Base-by-base conservation (phyloP, 92 coral and sea anemone genomes). In the Epizoanthus ramosus region DNA sequence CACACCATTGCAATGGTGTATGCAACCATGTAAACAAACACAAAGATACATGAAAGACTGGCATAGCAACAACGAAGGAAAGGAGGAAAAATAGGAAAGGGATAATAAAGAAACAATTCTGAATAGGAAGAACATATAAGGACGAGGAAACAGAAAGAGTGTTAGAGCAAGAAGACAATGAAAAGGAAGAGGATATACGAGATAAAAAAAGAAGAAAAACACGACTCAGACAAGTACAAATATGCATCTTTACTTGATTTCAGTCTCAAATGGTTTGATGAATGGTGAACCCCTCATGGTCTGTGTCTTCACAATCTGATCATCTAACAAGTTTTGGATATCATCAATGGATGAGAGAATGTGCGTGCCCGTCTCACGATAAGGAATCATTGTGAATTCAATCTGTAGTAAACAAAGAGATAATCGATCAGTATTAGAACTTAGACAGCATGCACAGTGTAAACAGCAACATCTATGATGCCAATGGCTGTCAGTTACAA, bases 241-340 rank as follows among this genome's bases (percentile, higher is more conserved):
- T 41, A 4, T 5, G 47, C 22, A 22, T 57, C 54, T 86, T 70
- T 83, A 97, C 99, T 87, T 97, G 80, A 97, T 97, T 90, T 97
- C 99, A 63, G 86, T 90, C 81, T 97, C 99, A 75, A 97, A 97
- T 65, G 99, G 99, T 79, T 97, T 97, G 90, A 97, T 97, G 63
- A 97, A 97, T 13, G 99, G 99, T 43, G 99, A 97, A 10, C 99
- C 99, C 66, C 99, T 74, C 99, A 97, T 97, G 22, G 99, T 97
- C 68, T 97, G 99, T 65, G 99, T 97, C 82, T 97, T 97, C 73
- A 97, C 99, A 39, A 97, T 97, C 92, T 97, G 99, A 84, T 97
- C 99, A 92, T 97, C 99, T 80, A 97, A 75, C 75, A 97, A 81
- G 0, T 98, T 97, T 90, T 97, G 99, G 21, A 97, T 97, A 41